These are phyloP conservation scores for Tethya wilhelma DNA, from an alignment of 37 sponge, comb jelly and placozoan genomes.

Conservation along the genomic window DNA sequence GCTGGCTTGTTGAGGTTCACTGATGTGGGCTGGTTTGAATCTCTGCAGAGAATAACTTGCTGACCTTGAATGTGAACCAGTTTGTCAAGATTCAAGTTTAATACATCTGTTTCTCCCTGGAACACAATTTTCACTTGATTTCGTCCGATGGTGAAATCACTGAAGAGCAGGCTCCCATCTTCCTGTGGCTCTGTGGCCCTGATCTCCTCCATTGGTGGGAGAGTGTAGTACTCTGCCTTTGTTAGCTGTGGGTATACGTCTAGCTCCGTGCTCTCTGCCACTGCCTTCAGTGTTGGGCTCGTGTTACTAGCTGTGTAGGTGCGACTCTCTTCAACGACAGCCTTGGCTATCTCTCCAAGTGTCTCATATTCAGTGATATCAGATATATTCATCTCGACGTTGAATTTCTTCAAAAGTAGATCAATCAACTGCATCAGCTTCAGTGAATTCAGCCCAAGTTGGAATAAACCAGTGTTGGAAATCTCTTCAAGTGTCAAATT, in stretches of 20 bases:
- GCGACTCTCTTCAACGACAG: background rate
- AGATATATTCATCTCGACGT: background rate
- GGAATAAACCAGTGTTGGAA: background rate
- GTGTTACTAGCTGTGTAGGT: background rate
- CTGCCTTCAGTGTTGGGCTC: no score
- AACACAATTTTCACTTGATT: conserved; percentile 18
- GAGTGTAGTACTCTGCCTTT: conserved; percentile 24
- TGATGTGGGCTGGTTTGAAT: background rate
- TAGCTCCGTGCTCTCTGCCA: background rate
- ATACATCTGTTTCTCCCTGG: conserved; percentile 13
- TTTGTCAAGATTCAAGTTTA: conserved; percentile 11
- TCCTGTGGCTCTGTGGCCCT: background rate
- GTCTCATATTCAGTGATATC: conserved; percentile 1
- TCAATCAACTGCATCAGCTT: conserved; percentile 14
- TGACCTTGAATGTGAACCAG: conserved; percentile 19
- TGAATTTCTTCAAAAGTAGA: background rate
- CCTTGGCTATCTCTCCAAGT: background rate
- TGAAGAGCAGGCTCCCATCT: background rate
- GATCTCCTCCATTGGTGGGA: conserved; percentile 22
- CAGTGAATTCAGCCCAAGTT: conserved; percentile 9
- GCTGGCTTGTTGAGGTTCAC: conserved; percentile 18
- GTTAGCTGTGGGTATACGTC: conserved; percentile 3
- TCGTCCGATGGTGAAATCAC: conserved; percentile 24
- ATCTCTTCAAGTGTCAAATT: background rate
- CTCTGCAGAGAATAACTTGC: background rate